phyloP scores from a whole-genome alignment of 2,888 invertebrate species.

The Erynnis tages region DNA sequence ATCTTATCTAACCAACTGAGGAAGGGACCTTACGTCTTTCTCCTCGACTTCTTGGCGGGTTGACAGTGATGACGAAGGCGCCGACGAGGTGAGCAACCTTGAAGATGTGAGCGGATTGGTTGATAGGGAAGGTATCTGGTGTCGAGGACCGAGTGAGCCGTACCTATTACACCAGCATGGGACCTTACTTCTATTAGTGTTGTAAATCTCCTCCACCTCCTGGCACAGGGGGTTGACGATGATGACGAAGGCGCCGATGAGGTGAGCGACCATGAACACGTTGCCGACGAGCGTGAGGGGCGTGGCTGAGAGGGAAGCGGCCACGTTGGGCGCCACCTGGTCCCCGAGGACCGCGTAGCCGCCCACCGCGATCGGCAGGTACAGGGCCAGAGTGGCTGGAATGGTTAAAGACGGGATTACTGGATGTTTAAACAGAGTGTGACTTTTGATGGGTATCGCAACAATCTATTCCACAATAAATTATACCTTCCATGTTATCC shows the following conservation, averaged over 20 bases:
- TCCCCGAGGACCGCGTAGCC: slow-evolving; percentile 85
- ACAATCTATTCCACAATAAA: no score
- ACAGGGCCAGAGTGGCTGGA: slow-evolving; percentile 80
- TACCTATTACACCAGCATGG: no score
- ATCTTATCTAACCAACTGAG: no score
- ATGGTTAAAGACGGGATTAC: no score
- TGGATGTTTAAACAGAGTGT: no score
- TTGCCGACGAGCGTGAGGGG: slow-evolving; percentile 80
- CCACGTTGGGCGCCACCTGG: slow-evolving; percentile 81
- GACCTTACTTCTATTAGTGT: slow-evolving; percentile 80
- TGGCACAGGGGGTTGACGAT: slow-evolving; percentile 87
- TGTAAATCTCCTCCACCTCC: slow-evolving; percentile 84
- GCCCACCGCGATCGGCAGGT: slow-evolving; percentile 82
- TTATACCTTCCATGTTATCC: no score
- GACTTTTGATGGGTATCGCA: no score
- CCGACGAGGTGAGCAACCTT: slow-evolving; percentile 86
- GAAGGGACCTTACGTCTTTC: slow-evolving; percentile 67
- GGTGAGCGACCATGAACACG: slow-evolving; percentile 83
- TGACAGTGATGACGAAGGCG: slow-evolving; percentile 86
- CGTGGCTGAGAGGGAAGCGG: slow-evolving; percentile 77
- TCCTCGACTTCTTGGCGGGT: slow-evolving; percentile 88
- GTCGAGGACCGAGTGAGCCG: slow-evolving; percentile 84
- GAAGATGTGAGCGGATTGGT: no score
- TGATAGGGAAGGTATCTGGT: slow-evolving; percentile 38
- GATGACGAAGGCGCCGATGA: slow-evolving; percentile 85